Percentiles rank a stretch among this genome's conserved stretches.
Conservation (phyloP, 2,888 invertebrate genomes). For the Andrena minutula region DNA sequence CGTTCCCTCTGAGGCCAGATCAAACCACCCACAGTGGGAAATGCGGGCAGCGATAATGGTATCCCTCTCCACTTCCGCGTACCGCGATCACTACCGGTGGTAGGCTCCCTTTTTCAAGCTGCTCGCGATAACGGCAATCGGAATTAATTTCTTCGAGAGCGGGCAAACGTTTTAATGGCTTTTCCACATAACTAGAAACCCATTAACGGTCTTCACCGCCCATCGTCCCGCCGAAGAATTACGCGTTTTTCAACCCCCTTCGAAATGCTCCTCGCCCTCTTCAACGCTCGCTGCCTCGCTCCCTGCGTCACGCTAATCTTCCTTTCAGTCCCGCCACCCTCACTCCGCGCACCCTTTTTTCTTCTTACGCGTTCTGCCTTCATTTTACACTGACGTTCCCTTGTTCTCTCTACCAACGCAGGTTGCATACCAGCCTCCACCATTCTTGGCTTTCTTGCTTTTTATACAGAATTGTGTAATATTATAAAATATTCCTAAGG, state of each 20-base stretch:
- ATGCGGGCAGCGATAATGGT: constrained; percentile 64
- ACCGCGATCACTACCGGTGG: constrained; percentile 22
- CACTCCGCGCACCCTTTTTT: too few species aligned
- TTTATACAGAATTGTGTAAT: too few species aligned
- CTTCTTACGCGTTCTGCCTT: too few species aligned
- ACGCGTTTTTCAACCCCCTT: constrained; percentile 33
- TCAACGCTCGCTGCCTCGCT: too few species aligned
- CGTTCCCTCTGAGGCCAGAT: constrained; percentile 16
- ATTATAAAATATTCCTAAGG: too few species aligned
- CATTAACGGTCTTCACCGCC: constrained; percentile 72
- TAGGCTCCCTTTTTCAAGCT: constrained; percentile 52
- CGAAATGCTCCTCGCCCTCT: neutral
- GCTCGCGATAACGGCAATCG: constrained; percentile 73
- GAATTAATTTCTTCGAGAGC: constrained; percentile 80
- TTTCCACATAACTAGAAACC: constrained; percentile 76
- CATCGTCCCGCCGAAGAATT: constrained; percentile 32
- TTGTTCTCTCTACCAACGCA: too few species aligned
- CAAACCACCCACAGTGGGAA: constrained; percentile 38
- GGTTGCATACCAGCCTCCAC: too few species aligned
- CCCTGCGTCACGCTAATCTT: too few species aligned
- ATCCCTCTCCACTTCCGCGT: constrained; percentile 33
- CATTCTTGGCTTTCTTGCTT: too few species aligned
- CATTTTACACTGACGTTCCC: too few species aligned
- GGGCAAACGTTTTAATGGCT: constrained; percentile 76
- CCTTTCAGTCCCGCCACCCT: too few species aligned